A percentile compares a stretch with the other conserved stretches of the same genome.
Evolutionary conservation across 2,888 invertebrate species (phyloP).

Genomic region (Pandemis cinnamomeana): DNA sequence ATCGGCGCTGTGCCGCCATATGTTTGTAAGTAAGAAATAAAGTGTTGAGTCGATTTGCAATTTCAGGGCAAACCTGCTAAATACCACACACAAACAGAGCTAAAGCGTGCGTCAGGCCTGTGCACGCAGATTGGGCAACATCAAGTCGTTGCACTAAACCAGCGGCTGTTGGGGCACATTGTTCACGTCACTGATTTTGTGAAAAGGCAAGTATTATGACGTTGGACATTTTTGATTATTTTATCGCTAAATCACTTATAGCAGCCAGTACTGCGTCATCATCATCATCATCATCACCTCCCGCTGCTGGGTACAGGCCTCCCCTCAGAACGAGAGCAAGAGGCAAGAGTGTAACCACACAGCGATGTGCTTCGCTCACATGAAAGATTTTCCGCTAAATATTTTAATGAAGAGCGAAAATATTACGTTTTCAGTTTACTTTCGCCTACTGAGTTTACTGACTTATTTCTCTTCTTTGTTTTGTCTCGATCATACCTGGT

Average conservation of each 20-base stretch:
- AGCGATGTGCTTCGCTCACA: no score
- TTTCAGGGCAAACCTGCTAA: conserved; percentile 29
- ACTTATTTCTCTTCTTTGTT: no score
- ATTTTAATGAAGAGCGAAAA: no score
- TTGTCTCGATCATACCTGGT: no score
- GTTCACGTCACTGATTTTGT: conserved; percentile 18
- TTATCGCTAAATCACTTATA: not conserved
- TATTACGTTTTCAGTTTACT: no score
- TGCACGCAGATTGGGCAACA: conserved; percentile 25
- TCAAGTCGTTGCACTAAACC: conserved; percentile 18
- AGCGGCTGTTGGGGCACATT: conserved; percentile 16
- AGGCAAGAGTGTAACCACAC: no score
- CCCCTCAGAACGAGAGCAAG: no score
- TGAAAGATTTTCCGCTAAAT: no score
- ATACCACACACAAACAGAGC: conserved; percentile 19
- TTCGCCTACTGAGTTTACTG: no score
- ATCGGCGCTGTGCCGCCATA: not conserved
- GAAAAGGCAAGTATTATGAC: conserved; percentile 14
- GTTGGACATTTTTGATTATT: not conserved
- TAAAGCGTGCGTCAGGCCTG: conserved; percentile 18
- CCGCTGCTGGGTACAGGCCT: no score
- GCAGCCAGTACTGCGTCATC: not conserved
- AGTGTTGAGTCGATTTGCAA: not conserved
- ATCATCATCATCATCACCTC: no score
- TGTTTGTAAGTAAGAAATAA: conserved; percentile 4